Evolutionary conservation across 2,888 invertebrate species (phyloP), one percentile per base, ranked within the genome.

Genomic region (Endomychus coccineus): DNA sequence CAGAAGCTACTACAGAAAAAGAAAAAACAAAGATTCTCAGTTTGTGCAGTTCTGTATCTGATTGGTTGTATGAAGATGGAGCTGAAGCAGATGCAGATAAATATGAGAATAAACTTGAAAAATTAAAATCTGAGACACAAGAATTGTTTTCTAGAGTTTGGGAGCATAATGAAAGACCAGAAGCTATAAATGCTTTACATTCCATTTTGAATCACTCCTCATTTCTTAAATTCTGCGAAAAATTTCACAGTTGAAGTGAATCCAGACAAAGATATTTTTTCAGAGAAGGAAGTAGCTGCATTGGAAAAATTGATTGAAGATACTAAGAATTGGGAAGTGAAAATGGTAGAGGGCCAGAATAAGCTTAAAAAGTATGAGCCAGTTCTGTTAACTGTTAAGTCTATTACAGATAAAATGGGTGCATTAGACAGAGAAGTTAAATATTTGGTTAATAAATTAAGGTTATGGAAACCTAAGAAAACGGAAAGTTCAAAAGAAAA

Each of bases 21-120:
- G 86, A 95, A 61, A 73, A 80, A 24, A 77, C 82, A 44, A 79
- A 78, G 45, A 83, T 96, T 24, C 65, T 68, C 5, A 70, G 74
- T 45, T 69, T 79, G 15, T 83, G 86, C 58, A 67, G 68, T 2
- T 75, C 78, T 55, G 74, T 80, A 11, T 83, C 89, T 1, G 92
- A 95, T 40, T 99, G 98, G 98, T 68, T 97, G 2, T 94, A 97
- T 49, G 96, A 97, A 50, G 94, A 95, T 50, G 89, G 91, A 1
- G 80, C 85, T 32, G 81, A 85, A 40, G 86, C 91, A 0, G 78
- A 78, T 14, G 84, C 88, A 1, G 81, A 83, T 48, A 71, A 78
- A 9, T 91, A 84, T 51, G 85, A 88, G 53, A 75, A 80, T 11
- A 90, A 89, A 63, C 66, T 95, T 23, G 66, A 70, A 1, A 72